Percentiles rank a stretch among this genome's conserved stretches.
Conservation (phyloP, 2,888 invertebrate genomes). For the Deilephila elpenor region DNA sequence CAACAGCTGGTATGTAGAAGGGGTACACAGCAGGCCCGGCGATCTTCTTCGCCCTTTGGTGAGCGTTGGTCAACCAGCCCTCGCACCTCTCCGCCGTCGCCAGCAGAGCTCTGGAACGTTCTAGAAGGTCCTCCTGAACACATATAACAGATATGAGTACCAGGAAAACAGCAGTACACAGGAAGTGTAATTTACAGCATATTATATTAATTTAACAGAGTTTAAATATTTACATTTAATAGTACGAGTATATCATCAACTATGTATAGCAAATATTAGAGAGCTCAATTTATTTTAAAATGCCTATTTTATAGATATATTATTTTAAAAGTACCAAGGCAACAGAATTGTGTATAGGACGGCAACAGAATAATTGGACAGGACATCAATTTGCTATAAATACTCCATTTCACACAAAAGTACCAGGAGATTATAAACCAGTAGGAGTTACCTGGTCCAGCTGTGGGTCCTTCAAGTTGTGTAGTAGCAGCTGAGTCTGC, state of each 20-base stretch:
- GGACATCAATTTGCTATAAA: background rate
- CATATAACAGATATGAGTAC: background rate
- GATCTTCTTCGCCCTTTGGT: conserved; percentile 57
- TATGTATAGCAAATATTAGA: background rate
- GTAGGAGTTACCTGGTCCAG: conserved; percentile 59
- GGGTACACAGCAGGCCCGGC: conserved; percentile 63
- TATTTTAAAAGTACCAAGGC: no score
- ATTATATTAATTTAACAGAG: no score
- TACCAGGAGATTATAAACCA: conserved; percentile 27
- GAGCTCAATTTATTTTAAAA: no score
- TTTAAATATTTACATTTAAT: no score
- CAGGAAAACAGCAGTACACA: background rate
- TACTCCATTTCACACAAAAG: background rate
- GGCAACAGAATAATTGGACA: background rate
- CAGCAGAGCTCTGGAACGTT: conserved; percentile 63
- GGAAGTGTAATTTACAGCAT: background rate
- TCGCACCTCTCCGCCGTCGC: conserved; percentile 62
- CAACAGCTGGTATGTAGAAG: conserved; percentile 63
- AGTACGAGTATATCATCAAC: background rate
- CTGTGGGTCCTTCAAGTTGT: conserved; percentile 58
- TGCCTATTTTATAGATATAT: no score
- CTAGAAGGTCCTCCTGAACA: conserved; percentile 68
- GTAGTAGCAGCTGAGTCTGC: conserved; percentile 60
- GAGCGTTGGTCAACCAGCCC: conserved; percentile 58
- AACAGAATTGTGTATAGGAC: background rate